Evolutionary conservation across 2,113 vertebrate genomes (phyloP).

Genomic region (Poeciliopsis prolifica): DNA sequence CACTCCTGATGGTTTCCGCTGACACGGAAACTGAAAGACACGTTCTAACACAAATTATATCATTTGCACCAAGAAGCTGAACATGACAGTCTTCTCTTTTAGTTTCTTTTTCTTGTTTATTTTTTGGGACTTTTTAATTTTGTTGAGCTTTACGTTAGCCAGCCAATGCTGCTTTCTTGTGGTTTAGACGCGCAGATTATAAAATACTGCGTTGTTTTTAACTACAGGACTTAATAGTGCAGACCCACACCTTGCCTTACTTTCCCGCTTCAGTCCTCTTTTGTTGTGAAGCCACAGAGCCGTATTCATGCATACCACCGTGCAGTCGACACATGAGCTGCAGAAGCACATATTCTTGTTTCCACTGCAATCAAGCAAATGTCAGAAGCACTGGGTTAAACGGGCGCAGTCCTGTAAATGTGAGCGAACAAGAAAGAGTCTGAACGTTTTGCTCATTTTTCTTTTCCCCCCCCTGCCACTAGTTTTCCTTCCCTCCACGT

Average conservation of each 20-base stretch:
- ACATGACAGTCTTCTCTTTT: slow-evolving; percentile 48
- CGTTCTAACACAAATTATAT: slow-evolving; percentile 42
- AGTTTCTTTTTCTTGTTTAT: slow-evolving; percentile 15
- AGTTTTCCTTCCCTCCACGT: slow-evolving; percentile 16
- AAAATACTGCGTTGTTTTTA: slow-evolving; percentile 64
- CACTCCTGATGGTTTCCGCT: slow-evolving; percentile 50
- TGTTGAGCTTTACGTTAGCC: slow-evolving; percentile 53
- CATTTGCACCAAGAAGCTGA: slow-evolving; percentile 63
- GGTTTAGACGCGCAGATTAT: slow-evolving; percentile 51
- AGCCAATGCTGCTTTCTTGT: slow-evolving; percentile 54
- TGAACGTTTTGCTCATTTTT: slow-evolving; percentile 32
- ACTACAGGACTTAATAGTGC: slow-evolving; percentile 53
- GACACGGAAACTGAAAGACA: slow-evolving; percentile 22
- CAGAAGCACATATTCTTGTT: slow-evolving; percentile 44
- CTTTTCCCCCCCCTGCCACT: slow-evolving; percentile 10
- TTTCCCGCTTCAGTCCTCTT: slow-evolving; percentile 45
- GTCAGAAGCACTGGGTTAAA: slow-evolving; percentile 61
- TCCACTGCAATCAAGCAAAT: slow-evolving; percentile 59
- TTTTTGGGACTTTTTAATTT: slow-evolving; percentile 25
- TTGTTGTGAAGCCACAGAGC: slow-evolving; percentile 29
- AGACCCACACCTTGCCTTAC: slow-evolving; percentile 76
- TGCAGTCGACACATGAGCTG: slow-evolving; percentile 56
- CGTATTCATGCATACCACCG: slow-evolving; percentile 42
- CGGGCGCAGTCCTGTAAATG: slow-evolving; percentile 65
- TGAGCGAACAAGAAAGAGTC: slow-evolving; percentile 54